phyloP scores from a whole-genome alignment of 2,888 invertebrate species.

The Rhamphomyia laevipes region DNA sequence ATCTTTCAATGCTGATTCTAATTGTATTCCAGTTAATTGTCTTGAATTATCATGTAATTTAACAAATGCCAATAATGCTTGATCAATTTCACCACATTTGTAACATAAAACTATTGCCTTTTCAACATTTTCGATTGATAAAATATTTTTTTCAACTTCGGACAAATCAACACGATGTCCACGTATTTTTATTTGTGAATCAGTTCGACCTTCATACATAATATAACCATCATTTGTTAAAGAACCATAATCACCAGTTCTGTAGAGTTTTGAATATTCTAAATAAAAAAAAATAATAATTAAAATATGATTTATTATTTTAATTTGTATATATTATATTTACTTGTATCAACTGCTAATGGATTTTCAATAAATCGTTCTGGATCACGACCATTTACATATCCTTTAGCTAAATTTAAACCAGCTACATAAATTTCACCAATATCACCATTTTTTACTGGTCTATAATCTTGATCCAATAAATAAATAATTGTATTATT shows the following conservation, averaged over 20 bases:
- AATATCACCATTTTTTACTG: conserved; percentile 58
- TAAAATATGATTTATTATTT: neutral
- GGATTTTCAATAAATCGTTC: conserved; percentile 67
- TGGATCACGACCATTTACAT: conserved; percentile 61
- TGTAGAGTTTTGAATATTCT: conserved; percentile 63
- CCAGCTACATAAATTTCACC: conserved; percentile 80
- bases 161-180: conserved; percentile 77
- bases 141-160: conserved; percentile 68
- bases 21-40: conserved; percentile 42
- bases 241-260: conserved; percentile 75
- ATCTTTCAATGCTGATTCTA: conserved; percentile 52
- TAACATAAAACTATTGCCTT: conserved; percentile 72
- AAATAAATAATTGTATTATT: conserved; percentile 73
- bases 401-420: conserved; percentile 65
- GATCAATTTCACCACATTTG: conserved; percentile 57
- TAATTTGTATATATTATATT: conserved; percentile 11
- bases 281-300: conserved; percentile 9
- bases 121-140: conserved; percentile 51
- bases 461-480: conserved; percentile 59
- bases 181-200: conserved; percentile 75
- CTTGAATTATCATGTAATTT: conserved; percentile 40
- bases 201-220: conserved; percentile 69
- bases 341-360: conserved; percentile 51
- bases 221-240: conserved; percentile 52
- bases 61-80: conserved; percentile 61